Base-by-base conservation (phyloP, 2,888 invertebrate genomes). In the Tenthredo distinguenda region DNA sequence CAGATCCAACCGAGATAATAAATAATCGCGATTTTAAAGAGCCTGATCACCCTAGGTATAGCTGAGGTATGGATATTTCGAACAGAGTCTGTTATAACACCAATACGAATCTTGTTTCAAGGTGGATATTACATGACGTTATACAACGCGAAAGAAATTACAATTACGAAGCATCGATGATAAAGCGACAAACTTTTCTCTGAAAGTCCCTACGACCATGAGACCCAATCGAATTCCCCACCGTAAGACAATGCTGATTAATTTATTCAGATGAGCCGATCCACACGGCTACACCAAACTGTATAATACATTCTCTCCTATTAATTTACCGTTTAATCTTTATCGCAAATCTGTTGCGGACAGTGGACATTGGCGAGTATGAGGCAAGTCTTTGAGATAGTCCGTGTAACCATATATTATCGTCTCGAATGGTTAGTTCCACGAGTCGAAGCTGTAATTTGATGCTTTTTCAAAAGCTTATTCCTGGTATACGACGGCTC, bases 291-390 rank as follows among this genome's bases (percentile, higher is more conserved):
- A 3, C n/a, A 26, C 68, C 65, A 62, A 83, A 47, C 65, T 34
- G 40, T 40, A 47, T 12, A 62, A 47, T 12, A 62, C 82, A 86
- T 87, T 68, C 85, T 88, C 87, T 90, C 89, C 89, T 89, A 90
- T 89, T 89, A 89, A 90, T 90, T 90, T 88, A 88, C 86, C 87
- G 86, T 86, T 31, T 88, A 89, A 90, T 90, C 90, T 90, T 88
- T 86, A 88, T 90, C 88, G 88, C 88, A 87, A 90, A 90, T 90
- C 90, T 89, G 84, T 87, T 86, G 88, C 40, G 84, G 88, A 89
- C 89, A 88, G 86, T 87, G 88, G 89, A 90, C 89, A 90, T 89
- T 89, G 89, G 88, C 89, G 88, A 88, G 87, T 89, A 89, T 89
- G 68, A 83, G 83, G 83, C 83, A 71, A 83, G 86, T 87, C 85